phyloP scores from a whole-genome alignment of 1,140 invertebrate genomes.

The Drosophila cardini region DNA sequence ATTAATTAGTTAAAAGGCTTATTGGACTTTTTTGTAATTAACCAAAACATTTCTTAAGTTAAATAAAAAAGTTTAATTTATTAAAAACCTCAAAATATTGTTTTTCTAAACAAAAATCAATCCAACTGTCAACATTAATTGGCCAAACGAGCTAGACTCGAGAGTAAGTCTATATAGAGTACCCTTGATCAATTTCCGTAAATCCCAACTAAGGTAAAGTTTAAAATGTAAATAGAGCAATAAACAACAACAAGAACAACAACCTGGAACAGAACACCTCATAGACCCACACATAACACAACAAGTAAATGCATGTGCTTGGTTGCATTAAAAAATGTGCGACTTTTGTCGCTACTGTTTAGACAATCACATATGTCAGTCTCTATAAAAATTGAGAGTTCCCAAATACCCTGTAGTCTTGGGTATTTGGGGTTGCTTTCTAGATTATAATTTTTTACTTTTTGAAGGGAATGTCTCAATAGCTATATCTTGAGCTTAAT shows the following conservation, averaged over 20 bases:
- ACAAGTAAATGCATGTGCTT: slow-evolving; percentile 4
- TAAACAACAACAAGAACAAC: slow-evolving; percentile 52
- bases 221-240: slow-evolving; percentile 66
- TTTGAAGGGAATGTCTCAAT: background rate
- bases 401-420: slow-evolving; percentile 15
- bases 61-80: slow-evolving; percentile 80
- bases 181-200: slow-evolving; percentile 73
- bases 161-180: slow-evolving; percentile 42
- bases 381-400: slow-evolving; percentile 23
- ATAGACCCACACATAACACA: slow-evolving; percentile 43
- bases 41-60: slow-evolving; percentile 70
- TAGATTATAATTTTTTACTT: too few relatives aligned
- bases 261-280: slow-evolving; percentile 30
- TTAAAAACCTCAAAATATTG: slow-evolving; percentile 49
- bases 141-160: slow-evolving; percentile 20
- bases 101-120: background rate
- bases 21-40: slow-evolving; percentile 81
- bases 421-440: background rate
- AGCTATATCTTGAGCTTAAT: background rate
- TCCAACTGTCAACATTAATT: slow-evolving; percentile 70
- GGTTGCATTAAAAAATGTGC: slow-evolving; percentile 10
- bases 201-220: slow-evolving; percentile 70
- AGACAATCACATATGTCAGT: slow-evolving; percentile 48
- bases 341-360: slow-evolving; percentile 43
- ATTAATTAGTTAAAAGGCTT: slow-evolving; percentile 29